Evolutionary conservation across 2,113 vertebrate species (phyloP).

Genomic region (Ariopsis seemanni): DNA sequence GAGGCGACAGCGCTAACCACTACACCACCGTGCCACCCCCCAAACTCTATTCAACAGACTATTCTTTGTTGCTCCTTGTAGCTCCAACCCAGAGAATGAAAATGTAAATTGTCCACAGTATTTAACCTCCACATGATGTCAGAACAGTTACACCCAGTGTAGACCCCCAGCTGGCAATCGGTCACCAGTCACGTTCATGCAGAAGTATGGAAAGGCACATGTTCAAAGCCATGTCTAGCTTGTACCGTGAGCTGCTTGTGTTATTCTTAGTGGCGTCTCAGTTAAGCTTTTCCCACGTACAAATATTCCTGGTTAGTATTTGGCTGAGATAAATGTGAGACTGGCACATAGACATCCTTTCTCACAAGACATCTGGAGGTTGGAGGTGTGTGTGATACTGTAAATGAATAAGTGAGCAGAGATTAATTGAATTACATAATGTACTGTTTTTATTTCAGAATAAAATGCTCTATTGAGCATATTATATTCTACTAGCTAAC

Average conservation of each 20-base stretch:
- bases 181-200: background rate
- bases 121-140: background rate
- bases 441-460: background rate
- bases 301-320: background rate
- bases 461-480: background rate
- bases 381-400: slow-evolving; percentile 8
- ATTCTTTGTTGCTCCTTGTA: background rate
- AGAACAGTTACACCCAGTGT: background rate
- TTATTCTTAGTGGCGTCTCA: background rate
- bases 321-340: background rate
- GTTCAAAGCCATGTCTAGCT: background rate
- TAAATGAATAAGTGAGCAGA: background rate
- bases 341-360: background rate
- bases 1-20: too few species aligned
- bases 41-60: background rate
- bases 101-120: background rate
- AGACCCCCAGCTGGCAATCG: background rate
- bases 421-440: slow-evolving; percentile 8
- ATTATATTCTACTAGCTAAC: background rate
- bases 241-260: background rate
- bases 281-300: background rate
- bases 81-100: background rate
- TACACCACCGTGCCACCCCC: too few species aligned
- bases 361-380: slow-evolving; percentile 8
- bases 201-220: background rate